These are phyloP conservation scores for Megathymus violae DNA, from an alignment of 1,140 invertebrate genomes.

Conservation along the genomic window DNA sequence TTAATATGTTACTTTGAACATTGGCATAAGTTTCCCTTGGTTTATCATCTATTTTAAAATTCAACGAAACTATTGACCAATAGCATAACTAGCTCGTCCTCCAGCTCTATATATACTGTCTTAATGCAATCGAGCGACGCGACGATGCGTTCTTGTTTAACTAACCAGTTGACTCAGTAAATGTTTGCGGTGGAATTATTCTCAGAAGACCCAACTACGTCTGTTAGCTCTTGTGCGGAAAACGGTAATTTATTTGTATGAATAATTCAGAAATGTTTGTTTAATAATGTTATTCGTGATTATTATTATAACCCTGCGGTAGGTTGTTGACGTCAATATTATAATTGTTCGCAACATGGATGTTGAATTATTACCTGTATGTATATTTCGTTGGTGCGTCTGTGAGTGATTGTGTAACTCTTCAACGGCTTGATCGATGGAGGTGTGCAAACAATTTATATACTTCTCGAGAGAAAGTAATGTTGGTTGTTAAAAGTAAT, in stretches of 20 bases:
- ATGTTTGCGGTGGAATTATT: slow-evolving; percentile 45
- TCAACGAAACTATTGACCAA: too few species aligned
- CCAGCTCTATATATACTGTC: not conserved
- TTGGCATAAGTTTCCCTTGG: too few species aligned
- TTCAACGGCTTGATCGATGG: not conserved
- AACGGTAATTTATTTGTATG: slow-evolving; percentile 46
- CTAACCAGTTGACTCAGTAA: not conserved
- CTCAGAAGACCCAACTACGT: slow-evolving; percentile 45
- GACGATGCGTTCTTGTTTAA: not conserved
- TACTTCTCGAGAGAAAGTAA: too few species aligned
- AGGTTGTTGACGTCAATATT: not conserved
- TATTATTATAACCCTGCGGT: slow-evolving; percentile 26
- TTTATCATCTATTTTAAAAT: too few species aligned
- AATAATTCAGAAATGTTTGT: slow-evolving; percentile 56
- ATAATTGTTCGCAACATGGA: not conserved
- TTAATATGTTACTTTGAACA: not conserved
- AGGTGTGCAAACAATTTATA: too few species aligned
- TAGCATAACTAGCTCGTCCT: not conserved
- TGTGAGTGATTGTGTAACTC: not conserved
- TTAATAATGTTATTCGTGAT: slow-evolving; percentile 36
- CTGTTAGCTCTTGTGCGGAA: slow-evolving; percentile 40
- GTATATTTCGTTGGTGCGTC: not conserved
- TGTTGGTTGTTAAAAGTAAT: too few species aligned
- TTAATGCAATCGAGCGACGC: not conserved
- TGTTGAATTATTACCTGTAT: slow-evolving; percentile 8